Percentiles rank a stretch among this genome's conserved stretches.
phyloP scores from a whole-genome alignment of 2,888 invertebrate species.

The Aporophyla nigra region DNA sequence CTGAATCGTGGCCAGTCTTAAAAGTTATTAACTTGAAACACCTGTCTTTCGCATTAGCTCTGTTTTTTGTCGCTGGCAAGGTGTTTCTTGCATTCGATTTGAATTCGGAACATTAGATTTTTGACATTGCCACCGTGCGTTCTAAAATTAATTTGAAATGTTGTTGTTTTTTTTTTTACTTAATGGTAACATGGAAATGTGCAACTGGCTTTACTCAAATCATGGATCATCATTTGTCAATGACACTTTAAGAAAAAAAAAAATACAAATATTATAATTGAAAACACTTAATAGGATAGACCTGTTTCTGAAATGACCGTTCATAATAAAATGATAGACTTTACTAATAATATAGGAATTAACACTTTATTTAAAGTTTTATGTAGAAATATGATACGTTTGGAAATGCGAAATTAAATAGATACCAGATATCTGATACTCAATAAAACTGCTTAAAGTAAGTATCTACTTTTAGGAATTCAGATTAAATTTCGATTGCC shows the following conservation, averaged over 20 bases:
- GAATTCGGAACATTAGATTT: constrained; percentile 78
- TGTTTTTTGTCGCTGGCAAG: constrained; percentile 81
- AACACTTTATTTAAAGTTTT: constrained; percentile 38
- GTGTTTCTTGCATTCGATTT: constrained; percentile 77
- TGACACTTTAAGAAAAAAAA: not conserved
- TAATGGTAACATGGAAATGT: not conserved
- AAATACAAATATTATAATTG: not conserved
- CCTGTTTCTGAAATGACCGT: constrained; percentile 11
- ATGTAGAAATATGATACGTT: constrained; percentile 30
- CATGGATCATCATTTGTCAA: too few relatives aligned
- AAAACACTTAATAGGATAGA: not conserved
- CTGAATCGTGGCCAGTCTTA: constrained; percentile 52
- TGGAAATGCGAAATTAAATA: constrained; percentile 26
- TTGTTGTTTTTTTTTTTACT: constrained; percentile 8
- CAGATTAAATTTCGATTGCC: constrained; percentile 11
- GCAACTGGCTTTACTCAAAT: not conserved
- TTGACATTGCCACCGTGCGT: constrained; percentile 58
- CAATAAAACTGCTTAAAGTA: constrained; percentile 15
- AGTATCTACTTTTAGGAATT: constrained; percentile 3
- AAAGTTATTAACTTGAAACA: constrained; percentile 72
- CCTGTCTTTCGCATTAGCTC: constrained; percentile 83
- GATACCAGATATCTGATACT: constrained; percentile 26
- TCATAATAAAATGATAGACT: constrained; percentile 18
- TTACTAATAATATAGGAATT: constrained; percentile 26
- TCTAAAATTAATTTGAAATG: constrained; percentile 37